Base-by-base conservation (phyloP, 30 jellyfish, hydroid and myxozoan genomes). In the Cassiopea andromeda region DNA sequence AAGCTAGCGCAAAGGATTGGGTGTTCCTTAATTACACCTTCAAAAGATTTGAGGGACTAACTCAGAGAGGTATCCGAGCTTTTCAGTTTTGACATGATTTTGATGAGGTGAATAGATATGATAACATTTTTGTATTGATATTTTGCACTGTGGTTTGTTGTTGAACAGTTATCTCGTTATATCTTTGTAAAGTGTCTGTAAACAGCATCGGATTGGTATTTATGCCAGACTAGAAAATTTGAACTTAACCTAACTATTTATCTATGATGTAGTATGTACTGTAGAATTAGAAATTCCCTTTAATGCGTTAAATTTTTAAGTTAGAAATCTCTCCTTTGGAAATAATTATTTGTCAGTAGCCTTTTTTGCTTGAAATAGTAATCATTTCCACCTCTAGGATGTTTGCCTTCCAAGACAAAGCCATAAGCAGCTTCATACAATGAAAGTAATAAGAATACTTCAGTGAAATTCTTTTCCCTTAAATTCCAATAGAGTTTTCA, bases 11-110 rank as follows among this genome's bases (percentile, higher is more conserved):
- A 13, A 92, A 97, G 73, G 99, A 97, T 76, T 97, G 99, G 99
- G 99, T 97, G 9, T 97, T 97, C 89, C 88, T 97, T 69, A 97
- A 97, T 80, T 97, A 97, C 89, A 97, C 99, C 0, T 97, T 92
- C 83, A 97, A 97, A 78, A 76, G 99, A 71, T 97, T 97, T 80
- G 99, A 97, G 75, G 98, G 98, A 16, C 94, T 96, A 12, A 95
- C 99, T 9, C 99, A 95, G 61, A 47, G 99, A 60, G 99, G 99
- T 16, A 27, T 93, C 60, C 94, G 97, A 47, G 78, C 90, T 9
- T 75, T 93, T 38, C 98, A 96, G 45, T 79, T 93, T 75, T 93
- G 89, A 93, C 54, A 57, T 57, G 75, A 48, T 19, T 50, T 43
- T 4, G 79, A 70, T 4, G n/a, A 54, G 2, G 27, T 70, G 79